Evolutionary conservation across 35 echinoderm and acorn worm genomes (phyloP).

Genomic region (Anneissia japonica): DNA sequence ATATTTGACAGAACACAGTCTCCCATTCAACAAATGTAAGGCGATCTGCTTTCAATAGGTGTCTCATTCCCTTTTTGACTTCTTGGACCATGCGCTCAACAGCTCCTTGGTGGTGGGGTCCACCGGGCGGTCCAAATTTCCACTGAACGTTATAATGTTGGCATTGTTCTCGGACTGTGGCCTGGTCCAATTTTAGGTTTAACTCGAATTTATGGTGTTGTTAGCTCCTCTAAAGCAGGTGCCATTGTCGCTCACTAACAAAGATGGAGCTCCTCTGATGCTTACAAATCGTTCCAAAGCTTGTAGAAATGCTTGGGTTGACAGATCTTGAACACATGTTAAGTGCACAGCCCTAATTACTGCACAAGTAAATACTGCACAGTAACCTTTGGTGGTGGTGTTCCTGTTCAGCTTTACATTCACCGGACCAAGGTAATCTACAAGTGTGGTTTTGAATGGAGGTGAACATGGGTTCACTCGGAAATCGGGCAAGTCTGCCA

Average conservation of each 20-base stretch:
- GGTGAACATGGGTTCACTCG: conserved; percentile 43
- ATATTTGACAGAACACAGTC: conserved; percentile 65
- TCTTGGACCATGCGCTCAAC: conserved; percentile 66
- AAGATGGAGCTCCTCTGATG: conserved; percentile 52
- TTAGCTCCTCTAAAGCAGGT: conserved; percentile 66
- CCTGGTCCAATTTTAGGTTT: conserved; percentile 51
- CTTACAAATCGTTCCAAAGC: conserved; percentile 67
- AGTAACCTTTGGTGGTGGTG: conserved; percentile 73
- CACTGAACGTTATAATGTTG: conserved; percentile 49
- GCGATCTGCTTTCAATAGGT: conserved; percentile 51
- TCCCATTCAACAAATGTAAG: conserved; percentile 75
- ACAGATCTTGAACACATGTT: conserved; percentile 67
- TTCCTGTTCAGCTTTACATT: conserved; percentile 65
- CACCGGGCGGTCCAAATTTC: conserved; percentile 69
- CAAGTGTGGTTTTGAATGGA: conserved; percentile 59
- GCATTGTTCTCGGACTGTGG: conserved; percentile 40
- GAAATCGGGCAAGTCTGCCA: conserved; percentile 58
- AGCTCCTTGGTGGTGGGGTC: conserved; percentile 57
- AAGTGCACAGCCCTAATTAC: conserved; percentile 6
- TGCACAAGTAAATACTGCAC: conserved; percentile 52
- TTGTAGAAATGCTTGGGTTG: conserved; percentile 60
- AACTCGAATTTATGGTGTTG: conserved; percentile 56
- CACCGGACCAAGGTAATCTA: conserved; percentile 64
- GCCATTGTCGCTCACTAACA: conserved; percentile 54
- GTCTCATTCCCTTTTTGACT: conserved; percentile 65